A percentile compares a stretch with the other conserved stretches of the same genome.
Evolutionary conservation across 2,113 vertebrate genomes (phyloP).

Genomic region (Pelvicachromis taeniatus): DNA sequence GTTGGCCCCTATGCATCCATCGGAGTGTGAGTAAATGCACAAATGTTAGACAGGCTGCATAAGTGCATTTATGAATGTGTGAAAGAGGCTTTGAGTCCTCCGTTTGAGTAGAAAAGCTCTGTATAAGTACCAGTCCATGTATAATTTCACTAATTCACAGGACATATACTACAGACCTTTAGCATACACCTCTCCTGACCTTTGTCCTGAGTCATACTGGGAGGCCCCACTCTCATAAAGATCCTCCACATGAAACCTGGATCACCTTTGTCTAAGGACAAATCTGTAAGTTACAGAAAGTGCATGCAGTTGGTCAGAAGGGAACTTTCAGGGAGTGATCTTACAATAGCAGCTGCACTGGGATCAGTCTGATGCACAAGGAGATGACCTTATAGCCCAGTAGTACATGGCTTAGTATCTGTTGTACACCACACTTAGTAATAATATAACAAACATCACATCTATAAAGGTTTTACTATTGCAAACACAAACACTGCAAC

Average conservation of each 20-base stretch:
- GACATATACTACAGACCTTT: not conserved
- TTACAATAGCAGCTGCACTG: not conserved
- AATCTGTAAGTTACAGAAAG: not conserved
- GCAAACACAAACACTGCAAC: not conserved
- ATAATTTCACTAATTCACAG: not conserved
- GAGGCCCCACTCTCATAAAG: not conserved
- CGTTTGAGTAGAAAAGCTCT: too few relatives aligned
- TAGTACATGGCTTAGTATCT: not conserved
- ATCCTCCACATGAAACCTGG: not conserved
- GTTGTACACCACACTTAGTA: not conserved
- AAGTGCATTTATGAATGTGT: too few relatives aligned
- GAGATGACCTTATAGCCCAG: not conserved
- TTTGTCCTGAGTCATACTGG: not conserved
- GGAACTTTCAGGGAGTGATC: not conserved
- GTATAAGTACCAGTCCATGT: too few relatives aligned
- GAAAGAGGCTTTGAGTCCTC: too few relatives aligned
- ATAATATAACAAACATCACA: not conserved
- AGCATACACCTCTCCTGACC: not conserved
- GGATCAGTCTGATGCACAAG: not conserved
- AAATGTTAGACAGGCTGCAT: too few relatives aligned
- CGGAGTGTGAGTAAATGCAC: not conserved
- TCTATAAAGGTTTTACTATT: not conserved
- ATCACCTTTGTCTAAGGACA: not conserved
- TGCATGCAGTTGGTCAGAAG: fast-evolving
- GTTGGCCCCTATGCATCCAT: not conserved